Conservation (phyloP, 2,888 invertebrate species). For the Drosophila buzzatii region DNA sequence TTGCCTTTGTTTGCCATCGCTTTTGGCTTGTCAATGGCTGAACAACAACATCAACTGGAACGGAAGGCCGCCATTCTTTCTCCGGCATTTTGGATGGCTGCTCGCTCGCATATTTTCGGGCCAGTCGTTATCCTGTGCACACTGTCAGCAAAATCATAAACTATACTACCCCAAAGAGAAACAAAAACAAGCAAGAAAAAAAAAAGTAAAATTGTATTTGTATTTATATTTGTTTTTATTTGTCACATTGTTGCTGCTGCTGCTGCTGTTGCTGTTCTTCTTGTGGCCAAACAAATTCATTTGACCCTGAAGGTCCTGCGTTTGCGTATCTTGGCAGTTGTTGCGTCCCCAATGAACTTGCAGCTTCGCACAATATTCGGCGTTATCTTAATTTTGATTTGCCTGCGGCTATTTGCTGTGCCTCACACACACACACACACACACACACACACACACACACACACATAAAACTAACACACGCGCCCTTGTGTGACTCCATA, state of each 20-base stretch:
- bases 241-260: constrained; percentile 16
- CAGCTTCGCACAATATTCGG: constrained; percentile 24
- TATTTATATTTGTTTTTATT: constrained; percentile 30
- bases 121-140: constrained; percentile 17
- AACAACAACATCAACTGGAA: constrained; percentile 24
- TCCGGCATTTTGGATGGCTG: constrained; percentile 46
- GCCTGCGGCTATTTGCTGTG: constrained; percentile 21
- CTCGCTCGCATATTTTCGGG: constrained; percentile 23
- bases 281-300: constrained; percentile 41
- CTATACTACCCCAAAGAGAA: constrained; percentile 22
- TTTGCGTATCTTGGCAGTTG: constrained; percentile 13
- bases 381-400: constrained; percentile 40
- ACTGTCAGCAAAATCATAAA: constrained; percentile 43
- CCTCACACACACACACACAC: not conserved
- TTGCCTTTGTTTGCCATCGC: constrained; percentile 56
- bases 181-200: not conserved
- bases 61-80: constrained; percentile 62
- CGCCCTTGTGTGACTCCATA: constrained; percentile 4
- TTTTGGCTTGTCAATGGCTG: constrained; percentile 52
- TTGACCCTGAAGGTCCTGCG: constrained; percentile 52
- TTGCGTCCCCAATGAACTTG: constrained; percentile 30
- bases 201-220: constrained; percentile 9
- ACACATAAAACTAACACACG: not conserved
- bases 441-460: not conserved
- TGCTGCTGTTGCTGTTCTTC: constrained; percentile 10